Percentiles rank a stretch among this genome's conserved stretches.
phyloP scores from a whole-genome alignment of 2,888 invertebrate species.

The Sesamia inferens region DNA sequence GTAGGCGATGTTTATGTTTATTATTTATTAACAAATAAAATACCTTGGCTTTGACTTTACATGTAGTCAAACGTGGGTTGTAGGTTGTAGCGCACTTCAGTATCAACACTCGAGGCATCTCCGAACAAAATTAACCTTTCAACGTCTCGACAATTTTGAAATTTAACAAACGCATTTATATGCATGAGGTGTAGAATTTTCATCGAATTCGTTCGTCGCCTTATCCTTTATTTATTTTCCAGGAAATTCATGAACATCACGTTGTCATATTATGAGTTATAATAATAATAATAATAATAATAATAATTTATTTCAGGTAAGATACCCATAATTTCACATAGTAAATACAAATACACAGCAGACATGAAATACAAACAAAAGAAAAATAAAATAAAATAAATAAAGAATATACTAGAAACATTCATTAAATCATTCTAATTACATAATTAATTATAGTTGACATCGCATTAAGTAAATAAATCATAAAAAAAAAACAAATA shows the following conservation, averaged over 20 bases:
- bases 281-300: too few relatives aligned
- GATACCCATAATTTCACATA: too few relatives aligned
- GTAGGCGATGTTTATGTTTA: slow-evolving; percentile 11
- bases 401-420: too few relatives aligned
- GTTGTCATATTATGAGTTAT: slow-evolving; percentile 71
- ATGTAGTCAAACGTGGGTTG: slow-evolving; percentile 32
- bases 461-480: too few relatives aligned
- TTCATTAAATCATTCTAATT: too few relatives aligned
- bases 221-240: slow-evolving; percentile 76
- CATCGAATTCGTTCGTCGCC: slow-evolving; percentile 70
- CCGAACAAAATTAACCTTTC: slow-evolving; percentile 64
- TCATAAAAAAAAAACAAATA: too few relatives aligned
- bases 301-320: too few relatives aligned
- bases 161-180: slow-evolving; percentile 79
- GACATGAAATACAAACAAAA: too few relatives aligned
- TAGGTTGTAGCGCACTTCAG: slow-evolving; percentile 11
- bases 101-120: slow-evolving; percentile 14
- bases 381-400: too few relatives aligned
- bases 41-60: too few relatives aligned
- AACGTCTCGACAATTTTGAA: slow-evolving; percentile 71
- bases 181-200: slow-evolving; percentile 76
- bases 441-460: too few relatives aligned
- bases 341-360: too few relatives aligned
- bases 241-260: slow-evolving; percentile 75
- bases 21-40: neutral